Percentiles rank a stretch among this genome's conserved stretches.
These are phyloP conservation scores for Drosophila rufa DNA, from an alignment of 1,140 invertebrate species.

Conservation along the genomic window DNA sequence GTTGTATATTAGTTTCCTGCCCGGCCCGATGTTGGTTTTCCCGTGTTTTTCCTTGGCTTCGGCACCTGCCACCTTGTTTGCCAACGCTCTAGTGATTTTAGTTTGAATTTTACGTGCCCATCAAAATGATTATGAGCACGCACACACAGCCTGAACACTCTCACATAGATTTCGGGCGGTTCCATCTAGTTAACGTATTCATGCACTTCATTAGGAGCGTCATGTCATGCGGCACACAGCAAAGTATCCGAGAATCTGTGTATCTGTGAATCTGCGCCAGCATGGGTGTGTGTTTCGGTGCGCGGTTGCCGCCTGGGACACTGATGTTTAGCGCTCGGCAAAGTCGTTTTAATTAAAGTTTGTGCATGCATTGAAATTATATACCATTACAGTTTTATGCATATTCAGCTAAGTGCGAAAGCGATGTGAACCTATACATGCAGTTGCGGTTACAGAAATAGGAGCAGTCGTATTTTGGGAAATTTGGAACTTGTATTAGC, in stretches of 20 bases:
- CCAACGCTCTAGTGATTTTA: conserved; percentile 76
- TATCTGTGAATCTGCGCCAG: conserved; percentile 1
- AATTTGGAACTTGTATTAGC: too few species aligned
- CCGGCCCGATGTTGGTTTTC: conserved; percentile 33
- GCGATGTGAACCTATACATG: neutral
- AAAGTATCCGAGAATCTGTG: conserved; percentile 14
- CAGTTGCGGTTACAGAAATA: neutral
- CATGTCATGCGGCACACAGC: conserved; percentile 57
- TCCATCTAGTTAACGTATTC: conserved; percentile 68
- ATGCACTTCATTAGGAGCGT: conserved; percentile 78
- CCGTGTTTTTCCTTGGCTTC: conserved; percentile 24
- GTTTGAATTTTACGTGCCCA: conserved; percentile 81
- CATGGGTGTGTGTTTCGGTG: conserved; percentile 5
- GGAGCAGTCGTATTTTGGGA: neutral
- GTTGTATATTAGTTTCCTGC: conserved; percentile 73
- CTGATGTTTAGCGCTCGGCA: conserved; percentile 66
- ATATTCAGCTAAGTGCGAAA: conserved; percentile 28
- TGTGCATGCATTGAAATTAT: conserved; percentile 74
- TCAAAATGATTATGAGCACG: conserved; percentile 78
- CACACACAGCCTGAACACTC: conserved; percentile 24
- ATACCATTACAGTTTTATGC: conserved; percentile 51
- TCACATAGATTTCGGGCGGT: conserved; percentile 31
- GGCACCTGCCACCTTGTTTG: conserved; percentile 37
- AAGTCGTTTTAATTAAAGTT: conserved; percentile 81
- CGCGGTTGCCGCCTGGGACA: conserved; percentile 38